These are phyloP conservation scores for Asbolus verrucosus DNA, from an alignment of 1,140 invertebrate species.

Conservation along the genomic window DNA sequence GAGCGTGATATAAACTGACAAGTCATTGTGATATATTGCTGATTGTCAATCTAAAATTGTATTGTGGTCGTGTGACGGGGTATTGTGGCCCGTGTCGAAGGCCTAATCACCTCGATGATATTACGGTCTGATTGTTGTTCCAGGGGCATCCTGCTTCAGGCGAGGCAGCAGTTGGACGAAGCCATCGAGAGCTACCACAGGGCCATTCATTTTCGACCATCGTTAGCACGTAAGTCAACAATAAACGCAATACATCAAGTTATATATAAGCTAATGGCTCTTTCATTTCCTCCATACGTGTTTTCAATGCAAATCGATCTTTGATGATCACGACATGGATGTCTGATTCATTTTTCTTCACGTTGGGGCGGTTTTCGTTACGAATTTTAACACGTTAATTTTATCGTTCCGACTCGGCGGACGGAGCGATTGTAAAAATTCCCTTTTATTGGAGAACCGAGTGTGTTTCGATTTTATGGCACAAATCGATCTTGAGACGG, in stretches of 20 bases:
- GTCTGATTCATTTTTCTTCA: too few species aligned
- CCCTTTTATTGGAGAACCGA: too few species aligned
- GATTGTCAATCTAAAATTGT: constrained; percentile 47
- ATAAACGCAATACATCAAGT: constrained; percentile 43
- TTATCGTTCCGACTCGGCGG: too few species aligned
- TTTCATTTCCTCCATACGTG: constrained; percentile 30
- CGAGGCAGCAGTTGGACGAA: constrained; percentile 87
- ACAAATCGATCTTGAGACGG: too few species aligned
- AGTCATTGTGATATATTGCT: constrained; percentile 50
- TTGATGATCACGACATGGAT: too few species aligned
- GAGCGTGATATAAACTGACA: constrained; percentile 47
- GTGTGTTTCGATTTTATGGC: too few species aligned
- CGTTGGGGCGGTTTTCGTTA: too few species aligned
- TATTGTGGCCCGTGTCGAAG: neutral
- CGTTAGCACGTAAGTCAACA: constrained; percentile 88
- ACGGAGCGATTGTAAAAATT: too few species aligned
- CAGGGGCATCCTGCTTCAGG: constrained; percentile 94
- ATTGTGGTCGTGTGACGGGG: constrained; percentile 4
- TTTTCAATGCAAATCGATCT: constrained; percentile 28
- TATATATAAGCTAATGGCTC: constrained; percentile 30
- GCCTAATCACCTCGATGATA: constrained; percentile 24
- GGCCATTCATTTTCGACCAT: constrained; percentile 93
- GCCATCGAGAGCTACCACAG: constrained; percentile 92
- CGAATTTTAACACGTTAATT: too few species aligned
- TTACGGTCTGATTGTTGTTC: constrained; percentile 68